Percentiles rank a stretch among this genome's conserved stretches.
Conservation (phyloP, 2,888 invertebrate species). For the Eupithecia inturbata region DNA sequence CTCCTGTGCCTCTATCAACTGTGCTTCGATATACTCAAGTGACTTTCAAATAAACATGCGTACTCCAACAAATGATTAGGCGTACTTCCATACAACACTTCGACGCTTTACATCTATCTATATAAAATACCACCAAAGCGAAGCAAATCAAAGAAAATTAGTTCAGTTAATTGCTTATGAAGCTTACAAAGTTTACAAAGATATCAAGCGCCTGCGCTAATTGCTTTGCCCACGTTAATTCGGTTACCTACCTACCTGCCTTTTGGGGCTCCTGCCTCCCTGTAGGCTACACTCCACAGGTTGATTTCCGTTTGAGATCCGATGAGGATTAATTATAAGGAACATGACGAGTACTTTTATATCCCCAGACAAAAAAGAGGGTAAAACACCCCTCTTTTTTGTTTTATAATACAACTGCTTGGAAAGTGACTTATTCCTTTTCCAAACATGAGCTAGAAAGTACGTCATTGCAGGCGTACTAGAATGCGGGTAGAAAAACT, state of each 20-base stretch:
- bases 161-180: slow-evolving; percentile 23
- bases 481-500: too few species aligned
- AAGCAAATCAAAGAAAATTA: slow-evolving; percentile 34
- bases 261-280: slow-evolving; percentile 9
- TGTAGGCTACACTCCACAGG: not conserved
- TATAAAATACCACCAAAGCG: slow-evolving; percentile 3
- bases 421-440: too few species aligned
- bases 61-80: too few species aligned
- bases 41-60: too few species aligned
- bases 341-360: not conserved
- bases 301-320: slow-evolving; percentile 5
- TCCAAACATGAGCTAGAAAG: too few species aligned
- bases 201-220: slow-evolving; percentile 41
- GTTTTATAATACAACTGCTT: too few species aligned
- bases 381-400: too few species aligned
- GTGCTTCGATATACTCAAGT: too few species aligned
- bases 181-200: slow-evolving; percentile 42
- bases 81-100: not conserved
- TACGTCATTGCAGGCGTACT: too few species aligned
- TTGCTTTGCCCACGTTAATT: slow-evolving; percentile 45
- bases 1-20: too few species aligned
- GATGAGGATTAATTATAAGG: not conserved
- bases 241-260: slow-evolving; percentile 34
- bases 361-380: not conserved
- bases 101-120: not conserved